A percentile compares a stretch with the other conserved stretches of the same genome.
Conservation (phyloP, 2,113 vertebrate genomes). For the Heloderma charlesbogerti region DNA sequence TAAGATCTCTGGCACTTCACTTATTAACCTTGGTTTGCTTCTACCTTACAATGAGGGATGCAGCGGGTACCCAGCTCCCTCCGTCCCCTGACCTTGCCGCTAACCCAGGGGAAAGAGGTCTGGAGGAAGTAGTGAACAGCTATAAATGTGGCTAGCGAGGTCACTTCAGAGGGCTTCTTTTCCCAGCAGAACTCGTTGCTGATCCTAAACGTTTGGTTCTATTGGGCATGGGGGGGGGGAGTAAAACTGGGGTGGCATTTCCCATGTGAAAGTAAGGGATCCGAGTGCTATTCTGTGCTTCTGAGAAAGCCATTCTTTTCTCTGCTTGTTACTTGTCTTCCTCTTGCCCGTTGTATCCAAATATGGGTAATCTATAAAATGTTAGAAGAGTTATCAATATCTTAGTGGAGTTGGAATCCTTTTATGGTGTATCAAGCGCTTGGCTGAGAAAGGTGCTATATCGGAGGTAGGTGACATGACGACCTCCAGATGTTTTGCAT, state of each 20-base stretch:
- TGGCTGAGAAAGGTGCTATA: not conserved
- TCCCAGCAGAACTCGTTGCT: not conserved
- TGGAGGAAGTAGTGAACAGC: not conserved
- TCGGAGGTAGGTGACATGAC: not conserved
- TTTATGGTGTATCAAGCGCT: not conserved
- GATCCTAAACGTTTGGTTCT: not conserved
- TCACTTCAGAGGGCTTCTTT: not conserved
- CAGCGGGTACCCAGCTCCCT: too few relatives aligned
- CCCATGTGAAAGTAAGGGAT: not conserved
- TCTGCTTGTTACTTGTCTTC: not conserved
- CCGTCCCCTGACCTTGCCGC: too few relatives aligned
- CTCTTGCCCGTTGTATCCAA: not conserved
- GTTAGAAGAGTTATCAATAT: not conserved
- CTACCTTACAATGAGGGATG: not conserved
- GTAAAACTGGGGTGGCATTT: not conserved
- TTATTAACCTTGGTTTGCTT: too few relatives aligned
- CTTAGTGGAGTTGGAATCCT: not conserved
- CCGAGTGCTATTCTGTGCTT: not conserved
- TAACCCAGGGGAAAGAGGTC: not conserved
- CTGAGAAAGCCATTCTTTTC: not conserved
- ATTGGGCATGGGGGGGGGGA: not conserved
- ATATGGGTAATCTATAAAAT: not conserved
- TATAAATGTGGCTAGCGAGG: not conserved
- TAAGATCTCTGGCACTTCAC: too few relatives aligned
- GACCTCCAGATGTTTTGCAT: not conserved